Evolutionary conservation across 2,888 invertebrate species (phyloP).

Genomic region (Cybosia mesomella): DNA sequence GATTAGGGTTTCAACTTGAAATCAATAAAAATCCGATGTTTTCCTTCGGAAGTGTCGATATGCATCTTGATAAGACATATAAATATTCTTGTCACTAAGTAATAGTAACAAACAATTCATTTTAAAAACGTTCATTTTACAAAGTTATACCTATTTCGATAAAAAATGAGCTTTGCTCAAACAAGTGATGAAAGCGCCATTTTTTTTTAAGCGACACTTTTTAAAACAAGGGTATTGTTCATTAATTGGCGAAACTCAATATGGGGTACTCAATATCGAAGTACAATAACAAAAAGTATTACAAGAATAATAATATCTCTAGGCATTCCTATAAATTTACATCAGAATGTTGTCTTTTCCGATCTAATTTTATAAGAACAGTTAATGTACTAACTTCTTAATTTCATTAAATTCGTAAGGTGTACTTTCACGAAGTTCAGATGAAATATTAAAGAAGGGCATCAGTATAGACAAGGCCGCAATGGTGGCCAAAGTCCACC

Average conservation of each 20-base stretch:
- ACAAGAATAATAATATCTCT: too few species aligned
- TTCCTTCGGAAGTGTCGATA: not conserved
- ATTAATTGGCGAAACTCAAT: conserved; percentile 1
- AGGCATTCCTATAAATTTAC: too few species aligned
- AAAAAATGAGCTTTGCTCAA: not conserved
- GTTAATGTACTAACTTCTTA: too few species aligned
- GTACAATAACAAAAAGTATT: not conserved
- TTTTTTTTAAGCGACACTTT: not conserved
- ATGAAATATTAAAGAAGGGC: too few species aligned
- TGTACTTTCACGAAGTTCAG: too few species aligned
- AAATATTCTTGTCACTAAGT: not conserved
- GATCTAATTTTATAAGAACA: too few species aligned
- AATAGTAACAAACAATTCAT: not conserved
- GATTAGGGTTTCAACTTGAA: not conserved
- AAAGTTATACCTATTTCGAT: not conserved
- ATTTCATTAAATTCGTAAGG: too few species aligned
- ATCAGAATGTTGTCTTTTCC: too few species aligned
- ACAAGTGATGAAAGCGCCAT: not conserved
- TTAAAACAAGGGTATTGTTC: not conserved
- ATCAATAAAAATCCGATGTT: not conserved
- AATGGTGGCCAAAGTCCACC: too few species aligned
- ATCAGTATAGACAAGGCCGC: too few species aligned
- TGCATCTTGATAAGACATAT: not conserved
- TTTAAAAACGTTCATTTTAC: not conserved
- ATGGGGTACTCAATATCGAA: not conserved